Conservation (phyloP, 2,797 vertebrate genomes). For the Thalassophryne amazonica region DNA sequence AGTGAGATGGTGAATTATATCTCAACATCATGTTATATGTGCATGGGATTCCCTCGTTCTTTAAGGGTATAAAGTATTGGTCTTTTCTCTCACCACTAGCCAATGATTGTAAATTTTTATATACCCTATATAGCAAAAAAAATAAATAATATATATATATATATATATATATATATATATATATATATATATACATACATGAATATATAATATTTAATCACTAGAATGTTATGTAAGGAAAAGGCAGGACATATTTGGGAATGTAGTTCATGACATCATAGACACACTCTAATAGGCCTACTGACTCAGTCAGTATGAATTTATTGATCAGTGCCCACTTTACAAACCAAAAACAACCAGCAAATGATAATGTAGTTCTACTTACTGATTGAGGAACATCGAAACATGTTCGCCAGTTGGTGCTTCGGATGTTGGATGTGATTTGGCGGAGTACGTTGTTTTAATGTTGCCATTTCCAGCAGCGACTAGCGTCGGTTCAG, state of each 20-base stretch:
- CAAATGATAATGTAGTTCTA: constrained; percentile 9
- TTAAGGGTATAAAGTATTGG: constrained; percentile 50
- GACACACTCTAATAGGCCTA: constrained; percentile 13
- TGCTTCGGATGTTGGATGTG: too few species aligned
- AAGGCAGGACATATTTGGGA: constrained; percentile 47
- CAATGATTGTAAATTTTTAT: constrained; percentile 81
- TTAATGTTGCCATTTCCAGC: too few species aligned
- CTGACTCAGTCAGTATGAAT: constrained; percentile 38
- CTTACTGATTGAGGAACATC: constrained; percentile 2
- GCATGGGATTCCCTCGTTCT: constrained; percentile 58
- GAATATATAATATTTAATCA: constrained; percentile 68
- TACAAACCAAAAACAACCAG: constrained; percentile 31
- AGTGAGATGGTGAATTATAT: constrained; percentile 44
- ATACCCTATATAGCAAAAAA: constrained; percentile 68
- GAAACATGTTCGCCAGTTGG: too few species aligned
- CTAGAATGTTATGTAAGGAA: constrained; percentile 66
- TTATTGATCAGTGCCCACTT: constrained; percentile 19
- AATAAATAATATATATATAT: too few species aligned
- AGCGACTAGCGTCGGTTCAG: too few species aligned
- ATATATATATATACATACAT: too few species aligned
- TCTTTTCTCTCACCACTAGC: constrained; percentile 72
- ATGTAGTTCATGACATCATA: constrained; percentile 54
- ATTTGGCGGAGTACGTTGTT: too few species aligned
- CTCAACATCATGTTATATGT: constrained; percentile 45
- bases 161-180: too few species aligned